Percentiles rank a stretch among this genome's conserved stretches.
Conservation (phyloP, 2,797 vertebrate species). For the Cheirogaleus major region DNA sequence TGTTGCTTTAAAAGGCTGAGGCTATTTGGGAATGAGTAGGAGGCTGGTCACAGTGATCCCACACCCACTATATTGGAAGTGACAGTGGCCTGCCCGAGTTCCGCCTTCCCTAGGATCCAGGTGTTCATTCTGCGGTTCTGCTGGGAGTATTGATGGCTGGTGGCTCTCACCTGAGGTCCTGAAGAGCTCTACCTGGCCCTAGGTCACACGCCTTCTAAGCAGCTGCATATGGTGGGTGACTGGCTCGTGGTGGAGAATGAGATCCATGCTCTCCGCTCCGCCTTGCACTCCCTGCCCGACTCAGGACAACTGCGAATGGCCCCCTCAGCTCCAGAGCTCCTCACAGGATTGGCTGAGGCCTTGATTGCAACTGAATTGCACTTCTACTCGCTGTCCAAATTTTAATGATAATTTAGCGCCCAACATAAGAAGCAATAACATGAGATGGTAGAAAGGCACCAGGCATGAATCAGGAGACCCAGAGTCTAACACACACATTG, state of each 20-base stretch:
- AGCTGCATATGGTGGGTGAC: neutral
- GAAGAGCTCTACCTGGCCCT: neutral
- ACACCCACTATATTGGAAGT: rapidly evolving
- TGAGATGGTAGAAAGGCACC: neutral
- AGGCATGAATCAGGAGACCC: neutral
- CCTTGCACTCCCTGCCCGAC: neutral
- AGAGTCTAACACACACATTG: neutral
- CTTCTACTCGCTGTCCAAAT: neutral
- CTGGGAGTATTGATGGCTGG: neutral
- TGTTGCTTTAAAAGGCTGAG: neutral
- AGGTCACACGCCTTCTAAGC: neutral
- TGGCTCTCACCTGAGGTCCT: neutral
- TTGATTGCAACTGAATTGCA: neutral
- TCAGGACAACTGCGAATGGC: neutral
- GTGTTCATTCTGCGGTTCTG: neutral
- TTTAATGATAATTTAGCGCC: neutral
- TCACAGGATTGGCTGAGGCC: neutral
- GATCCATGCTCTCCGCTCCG: neutral
- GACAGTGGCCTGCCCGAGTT: neutral
- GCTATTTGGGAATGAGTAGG: neutral
- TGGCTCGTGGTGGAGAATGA: neutral
- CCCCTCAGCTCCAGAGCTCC: neutral
- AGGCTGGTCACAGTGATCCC: neutral
- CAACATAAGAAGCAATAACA: neutral
- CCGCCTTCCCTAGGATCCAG: neutral